Conservation (phyloP, 1,140 invertebrate species). For the Probaryconus sp. region DNA sequence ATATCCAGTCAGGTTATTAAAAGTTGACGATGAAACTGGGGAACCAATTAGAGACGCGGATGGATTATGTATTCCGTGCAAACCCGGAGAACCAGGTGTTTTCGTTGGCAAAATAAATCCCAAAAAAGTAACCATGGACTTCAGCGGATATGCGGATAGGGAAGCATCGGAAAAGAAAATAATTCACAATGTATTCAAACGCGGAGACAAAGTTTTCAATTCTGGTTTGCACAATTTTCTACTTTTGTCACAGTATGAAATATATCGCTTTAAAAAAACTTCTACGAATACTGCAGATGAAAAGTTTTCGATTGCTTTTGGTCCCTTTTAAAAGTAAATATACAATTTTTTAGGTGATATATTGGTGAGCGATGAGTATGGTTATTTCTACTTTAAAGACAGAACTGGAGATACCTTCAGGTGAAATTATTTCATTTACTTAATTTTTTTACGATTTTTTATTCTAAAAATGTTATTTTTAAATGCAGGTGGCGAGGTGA, state of each 20-base stretch:
- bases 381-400: constrained; percentile 97
- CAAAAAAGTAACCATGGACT: constrained; percentile 83
- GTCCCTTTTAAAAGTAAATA: constrained; percentile 4
- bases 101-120: constrained; percentile 89
- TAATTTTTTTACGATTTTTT: constrained; percentile 8
- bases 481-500: constrained; percentile 94
- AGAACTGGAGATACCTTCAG: constrained; percentile 97
- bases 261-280: constrained; percentile 18
- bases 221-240: constrained; percentile 79
- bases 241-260: constrained; percentile 4
- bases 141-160: constrained; percentile 92
- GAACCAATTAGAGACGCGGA: constrained; percentile 85
- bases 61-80: constrained; percentile 89
- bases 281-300: no score
- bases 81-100: constrained; percentile 86
- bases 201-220: constrained; percentile 94
- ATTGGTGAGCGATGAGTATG: constrained; percentile 92
- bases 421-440: constrained; percentile 68
- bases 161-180: constrained; percentile 96
- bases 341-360: constrained; percentile 86
- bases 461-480: constrained; percentile 6
- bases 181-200: constrained; percentile 88
- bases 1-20: constrained; percentile 87
- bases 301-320: no score
- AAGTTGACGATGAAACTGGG: constrained; percentile 89